These are phyloP conservation scores for Neolamprologus falcicula DNA, from an alignment of 2,113 vertebrate genomes.

Conservation along the genomic window DNA sequence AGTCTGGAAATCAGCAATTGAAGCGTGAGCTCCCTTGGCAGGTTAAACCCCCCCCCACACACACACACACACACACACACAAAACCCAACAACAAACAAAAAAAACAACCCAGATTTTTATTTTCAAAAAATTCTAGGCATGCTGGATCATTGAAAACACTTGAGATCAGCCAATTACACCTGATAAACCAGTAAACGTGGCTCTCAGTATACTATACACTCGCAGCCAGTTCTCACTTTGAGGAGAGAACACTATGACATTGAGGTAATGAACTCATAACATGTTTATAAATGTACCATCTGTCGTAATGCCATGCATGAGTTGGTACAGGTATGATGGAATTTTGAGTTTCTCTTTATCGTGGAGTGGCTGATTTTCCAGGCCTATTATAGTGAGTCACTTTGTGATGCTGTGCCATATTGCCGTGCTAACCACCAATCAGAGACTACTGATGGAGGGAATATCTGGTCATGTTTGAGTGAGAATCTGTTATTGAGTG, in stretches of 20 bases:
- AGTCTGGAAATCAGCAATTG: neutral
- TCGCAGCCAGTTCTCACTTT: neutral
- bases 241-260: slow-evolving; percentile 10
- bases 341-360: neutral
- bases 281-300: slow-evolving; percentile 32
- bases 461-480: neutral
- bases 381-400: neutral
- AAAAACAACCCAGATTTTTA: neutral
- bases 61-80: too few species aligned
- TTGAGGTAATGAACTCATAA: slow-evolving; percentile 38
- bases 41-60: neutral
- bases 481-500: neutral
- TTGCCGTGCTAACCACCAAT: neutral
- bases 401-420: neutral
- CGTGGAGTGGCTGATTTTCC: neutral
- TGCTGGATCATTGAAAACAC: neutral
- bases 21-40: neutral
- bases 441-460: neutral
- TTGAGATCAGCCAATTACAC: neutral
- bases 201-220: neutral
- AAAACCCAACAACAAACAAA: neutral
- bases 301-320: slow-evolving; percentile 12
- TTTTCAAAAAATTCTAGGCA: neutral
- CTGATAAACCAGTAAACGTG: neutral
- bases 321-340: slow-evolving; percentile 3